Base-by-base conservation (phyloP, 2,888 invertebrate genomes). In the Aleiodes leptofemur region DNA sequence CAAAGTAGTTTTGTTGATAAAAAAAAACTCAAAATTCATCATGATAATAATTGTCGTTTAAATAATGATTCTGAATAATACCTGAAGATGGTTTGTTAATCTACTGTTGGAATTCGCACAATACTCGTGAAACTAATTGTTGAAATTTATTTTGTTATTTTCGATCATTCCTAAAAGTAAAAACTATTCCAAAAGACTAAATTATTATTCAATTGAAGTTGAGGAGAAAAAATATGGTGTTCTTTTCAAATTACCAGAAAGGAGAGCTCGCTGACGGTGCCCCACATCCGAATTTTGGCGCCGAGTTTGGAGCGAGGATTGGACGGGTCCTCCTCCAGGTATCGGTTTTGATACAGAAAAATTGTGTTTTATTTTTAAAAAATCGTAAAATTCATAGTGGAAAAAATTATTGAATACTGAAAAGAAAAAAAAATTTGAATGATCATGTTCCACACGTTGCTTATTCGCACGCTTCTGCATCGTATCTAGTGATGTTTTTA, bases 201-300 rank as follows among this genome's bases (percentile, higher is more conserved):
- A 59, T 29, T 59, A 59, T 59, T 59, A n/a, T 59, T 31, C 1
- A 55, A 7, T 55, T 4, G 4, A 55, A 55, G 11, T 55, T 29
- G 29, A 43, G 48, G 16, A 23, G 14, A 84, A 83, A 83, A 83
- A 83, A 82, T 80, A 74, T 77, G 78, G 82, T 84, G 78, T 87
- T 86, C 80, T 87, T 78, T 88, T 81, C 0, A 43, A 43, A 51
- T 68, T 84, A 79, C 76, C 75, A 87, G 88, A 88, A 94, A 93
- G 91, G 92, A 92, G 92, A 94, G 93, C 92, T 92, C 93, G 90
- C 92, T 94, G 92, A 92, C 93, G 90, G 93, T 95, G 83, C 95
- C 95, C 82, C 95, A 95, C 92, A 95, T 96, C 88, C 94, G 95
- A 87, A 94, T 96, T 86, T 91, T 95, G 92, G 95, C 95, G 88